Percentiles rank a stretch among this genome's conserved stretches.
phyloP scores from a whole-genome alignment of 1,140 invertebrate species.

The Pseudomyrmex flavicornis region DNA sequence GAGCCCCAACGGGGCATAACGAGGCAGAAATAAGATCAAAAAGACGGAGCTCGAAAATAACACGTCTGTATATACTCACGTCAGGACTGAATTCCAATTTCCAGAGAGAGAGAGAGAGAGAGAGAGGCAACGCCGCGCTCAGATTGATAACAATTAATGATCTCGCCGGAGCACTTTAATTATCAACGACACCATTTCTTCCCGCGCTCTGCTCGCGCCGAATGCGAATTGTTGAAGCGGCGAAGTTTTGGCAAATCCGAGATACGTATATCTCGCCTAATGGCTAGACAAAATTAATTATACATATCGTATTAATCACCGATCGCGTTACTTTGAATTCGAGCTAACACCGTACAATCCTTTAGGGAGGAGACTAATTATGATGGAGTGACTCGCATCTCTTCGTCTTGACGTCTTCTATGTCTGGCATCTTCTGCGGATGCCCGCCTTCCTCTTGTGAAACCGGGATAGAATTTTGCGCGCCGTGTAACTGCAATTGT shows the following conservation, averaged over 20 bases:
- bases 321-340: conserved; percentile 70
- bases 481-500: conserved; percentile 2
- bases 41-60: too few relatives aligned
- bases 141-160: neutral
- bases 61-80: too few relatives aligned
- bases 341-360: conserved; percentile 62
- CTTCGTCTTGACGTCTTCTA: conserved; percentile 53
- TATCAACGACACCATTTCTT: neutral
- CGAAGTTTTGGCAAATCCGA: conserved; percentile 32
- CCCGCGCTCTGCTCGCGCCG: neutral
- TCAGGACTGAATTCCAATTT: too few relatives aligned
- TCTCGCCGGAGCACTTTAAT: neutral
- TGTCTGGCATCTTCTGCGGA: conserved; percentile 16
- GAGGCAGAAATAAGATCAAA: too few relatives aligned
- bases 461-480: conserved; percentile 31
- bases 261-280: conserved; percentile 32
- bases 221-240: neutral
- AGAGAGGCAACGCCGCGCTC: too few relatives aligned
- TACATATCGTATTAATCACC: conserved; percentile 69
- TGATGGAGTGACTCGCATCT: conserved; percentile 73
- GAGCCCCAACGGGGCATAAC: too few relatives aligned
- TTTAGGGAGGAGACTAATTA: conserved; percentile 69
- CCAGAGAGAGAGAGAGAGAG: too few relatives aligned
- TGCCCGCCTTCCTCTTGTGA: neutral
- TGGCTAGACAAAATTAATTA: conserved; percentile 67